phyloP scores from a whole-genome alignment of 2,797 vertebrate species.

The Sebastes diaconus region DNA sequence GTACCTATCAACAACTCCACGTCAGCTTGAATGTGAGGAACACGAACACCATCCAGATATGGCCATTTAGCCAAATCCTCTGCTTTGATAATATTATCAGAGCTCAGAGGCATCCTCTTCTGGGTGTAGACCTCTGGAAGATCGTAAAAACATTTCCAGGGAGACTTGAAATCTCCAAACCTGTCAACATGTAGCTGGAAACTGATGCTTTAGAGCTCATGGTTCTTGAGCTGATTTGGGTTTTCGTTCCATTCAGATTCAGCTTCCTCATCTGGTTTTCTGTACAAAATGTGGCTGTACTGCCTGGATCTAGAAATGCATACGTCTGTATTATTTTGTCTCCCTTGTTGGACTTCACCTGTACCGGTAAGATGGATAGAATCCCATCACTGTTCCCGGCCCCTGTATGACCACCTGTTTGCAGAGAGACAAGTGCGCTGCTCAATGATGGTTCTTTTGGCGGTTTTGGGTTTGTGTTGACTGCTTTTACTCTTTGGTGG shows the following conservation, averaged over 20 bases:
- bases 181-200: background rate
- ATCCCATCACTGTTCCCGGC: background rate
- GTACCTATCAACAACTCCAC: background rate
- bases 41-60: background rate
- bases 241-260: background rate
- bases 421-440: background rate
- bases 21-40: background rate
- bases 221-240: background rate
- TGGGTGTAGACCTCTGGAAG: slow-evolving; percentile 10
- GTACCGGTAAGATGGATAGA: background rate
- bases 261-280: background rate
- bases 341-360: background rate
- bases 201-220: background rate
- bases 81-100: background rate
- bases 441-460: background rate
- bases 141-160: accelerated
- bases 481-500: background rate
- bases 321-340: background rate
- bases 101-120: background rate
- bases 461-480: background rate
- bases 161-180: slow-evolving; percentile 2
- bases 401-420: background rate
- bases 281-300: background rate
- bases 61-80: background rate
- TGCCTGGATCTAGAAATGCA: background rate